Evolutionary conservation across 2,113 vertebrate genomes (phyloP).

Genomic region (Pterocles burchelli): DNA sequence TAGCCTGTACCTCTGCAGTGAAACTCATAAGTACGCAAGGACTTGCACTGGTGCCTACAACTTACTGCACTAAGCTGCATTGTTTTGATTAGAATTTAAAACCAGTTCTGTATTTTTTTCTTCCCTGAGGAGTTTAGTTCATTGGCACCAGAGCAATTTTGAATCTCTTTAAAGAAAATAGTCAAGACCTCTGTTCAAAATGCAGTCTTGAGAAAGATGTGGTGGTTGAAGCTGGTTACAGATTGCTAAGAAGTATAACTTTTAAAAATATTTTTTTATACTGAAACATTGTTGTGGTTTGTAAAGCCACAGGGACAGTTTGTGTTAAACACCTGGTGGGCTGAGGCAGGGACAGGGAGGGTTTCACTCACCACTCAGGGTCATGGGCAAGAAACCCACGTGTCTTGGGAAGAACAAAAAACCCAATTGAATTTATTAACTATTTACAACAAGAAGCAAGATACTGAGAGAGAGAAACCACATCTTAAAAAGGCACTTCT

Average conservation of each 20-base stretch:
- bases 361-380: no score
- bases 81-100: neutral
- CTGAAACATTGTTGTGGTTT: neutral
- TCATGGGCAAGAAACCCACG: no score
- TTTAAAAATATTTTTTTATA: neutral
- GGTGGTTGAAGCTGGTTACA: neutral
- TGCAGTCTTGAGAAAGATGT: neutral
- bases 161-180: neutral
- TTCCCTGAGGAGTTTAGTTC: neutral
- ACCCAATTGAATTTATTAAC: no score
- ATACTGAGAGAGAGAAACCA: no score
- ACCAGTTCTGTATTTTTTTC: neutral
- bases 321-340: no score
- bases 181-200: neutral
- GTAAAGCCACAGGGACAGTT: no score
- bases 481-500: no score
- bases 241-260: neutral
- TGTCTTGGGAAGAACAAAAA: no score
- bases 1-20: neutral
- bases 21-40: neutral
- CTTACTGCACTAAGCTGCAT: neutral
- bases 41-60: neutral
- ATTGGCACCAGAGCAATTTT: neutral
- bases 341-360: no score
- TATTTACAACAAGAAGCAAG: no score